Conservation (phyloP, 2,797 vertebrate species). For the Diplodus sargus region DNA sequence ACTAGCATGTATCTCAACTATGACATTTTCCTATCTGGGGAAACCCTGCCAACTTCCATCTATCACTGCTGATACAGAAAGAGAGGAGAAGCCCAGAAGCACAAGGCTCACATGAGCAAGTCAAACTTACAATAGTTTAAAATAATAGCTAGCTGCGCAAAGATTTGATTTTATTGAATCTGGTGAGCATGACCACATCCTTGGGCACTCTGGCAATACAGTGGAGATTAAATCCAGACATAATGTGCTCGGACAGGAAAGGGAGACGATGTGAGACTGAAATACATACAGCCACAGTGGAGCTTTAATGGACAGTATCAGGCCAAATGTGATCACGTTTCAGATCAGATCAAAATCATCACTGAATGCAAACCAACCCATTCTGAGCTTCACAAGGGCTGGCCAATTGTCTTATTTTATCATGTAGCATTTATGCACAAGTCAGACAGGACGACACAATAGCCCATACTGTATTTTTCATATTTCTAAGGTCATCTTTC, state of each 20-base stretch:
- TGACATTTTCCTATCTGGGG: constrained; percentile 25
- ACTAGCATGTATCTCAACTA: constrained; percentile 22
- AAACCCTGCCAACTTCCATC: constrained; percentile 44
- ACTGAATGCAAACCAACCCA: not conserved
- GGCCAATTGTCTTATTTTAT: not conserved
- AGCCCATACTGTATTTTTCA: not conserved
- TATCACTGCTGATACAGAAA: constrained; percentile 21
- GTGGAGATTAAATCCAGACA: constrained; percentile 21
- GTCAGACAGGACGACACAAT: not conserved
- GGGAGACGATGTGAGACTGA: constrained; percentile 6
- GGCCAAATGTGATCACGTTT: constrained; percentile 5
- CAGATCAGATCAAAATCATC: not conserved
- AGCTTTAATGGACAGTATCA: constrained; percentile 12
- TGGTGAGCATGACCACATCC: not conserved
- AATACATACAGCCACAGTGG: not conserved
- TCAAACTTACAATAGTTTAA: not conserved
- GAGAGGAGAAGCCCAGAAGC: constrained; percentile 3
- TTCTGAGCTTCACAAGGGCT: not conserved
- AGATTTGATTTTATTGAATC: not conserved
- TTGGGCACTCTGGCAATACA: not conserved
- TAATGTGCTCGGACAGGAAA: constrained; percentile 23
- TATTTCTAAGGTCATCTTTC: not conserved
- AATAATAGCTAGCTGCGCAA: not conserved
- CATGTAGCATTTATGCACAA: not conserved
- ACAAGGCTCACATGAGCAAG: not conserved